Conservation (phyloP, 1,140 invertebrate genomes). For the Drosophila fuyamai region DNA sequence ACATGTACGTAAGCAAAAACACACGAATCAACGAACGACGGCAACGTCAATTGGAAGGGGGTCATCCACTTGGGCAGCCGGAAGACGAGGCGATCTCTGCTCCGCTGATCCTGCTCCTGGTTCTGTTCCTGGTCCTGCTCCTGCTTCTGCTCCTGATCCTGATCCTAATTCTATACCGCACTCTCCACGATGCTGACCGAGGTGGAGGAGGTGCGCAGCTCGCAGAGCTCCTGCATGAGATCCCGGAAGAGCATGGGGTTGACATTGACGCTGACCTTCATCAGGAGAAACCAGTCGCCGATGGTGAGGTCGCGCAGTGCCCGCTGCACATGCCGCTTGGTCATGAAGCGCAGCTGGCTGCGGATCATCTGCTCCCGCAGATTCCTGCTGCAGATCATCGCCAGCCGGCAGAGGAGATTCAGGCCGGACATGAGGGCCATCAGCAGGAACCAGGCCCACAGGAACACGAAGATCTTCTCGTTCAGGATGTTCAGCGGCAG, state of each 20-base stretch:
- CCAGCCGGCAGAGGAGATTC: conserved; percentile 87
- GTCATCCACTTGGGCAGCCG: not conserved
- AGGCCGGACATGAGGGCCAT: conserved; percentile 88
- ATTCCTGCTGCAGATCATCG: conserved; percentile 62
- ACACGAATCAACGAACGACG: conserved; percentile 6
- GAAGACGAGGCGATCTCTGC: not conserved
- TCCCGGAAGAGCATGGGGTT: conserved; percentile 88
- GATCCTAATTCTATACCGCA: conserved; percentile 26
- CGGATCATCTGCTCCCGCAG: conserved; percentile 85
- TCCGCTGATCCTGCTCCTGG: not conserved
- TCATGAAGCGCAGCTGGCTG: conserved; percentile 84
- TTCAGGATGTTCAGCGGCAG: conserved; percentile 92
- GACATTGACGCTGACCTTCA: conserved; percentile 89
- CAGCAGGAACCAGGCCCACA: conserved; percentile 93
- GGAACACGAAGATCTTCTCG: conserved; percentile 92
- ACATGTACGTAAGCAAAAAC: conserved; percentile 5
- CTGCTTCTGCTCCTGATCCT: not conserved
- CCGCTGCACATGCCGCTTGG: conserved; percentile 57
- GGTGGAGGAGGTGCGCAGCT: conserved; percentile 57
- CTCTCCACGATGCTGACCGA: conserved; percentile 60
- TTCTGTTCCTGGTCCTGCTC: not conserved
- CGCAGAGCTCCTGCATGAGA: conserved; percentile 85
- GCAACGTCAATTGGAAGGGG: not conserved
- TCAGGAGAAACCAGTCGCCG: conserved; percentile 90
- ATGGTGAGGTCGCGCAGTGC: conserved; percentile 80